Evolutionary conservation across 2,888 invertebrate species (phyloP), one percentile per base, ranked within the genome.

Genomic region (Acanthosepion pharaonis): DNA sequence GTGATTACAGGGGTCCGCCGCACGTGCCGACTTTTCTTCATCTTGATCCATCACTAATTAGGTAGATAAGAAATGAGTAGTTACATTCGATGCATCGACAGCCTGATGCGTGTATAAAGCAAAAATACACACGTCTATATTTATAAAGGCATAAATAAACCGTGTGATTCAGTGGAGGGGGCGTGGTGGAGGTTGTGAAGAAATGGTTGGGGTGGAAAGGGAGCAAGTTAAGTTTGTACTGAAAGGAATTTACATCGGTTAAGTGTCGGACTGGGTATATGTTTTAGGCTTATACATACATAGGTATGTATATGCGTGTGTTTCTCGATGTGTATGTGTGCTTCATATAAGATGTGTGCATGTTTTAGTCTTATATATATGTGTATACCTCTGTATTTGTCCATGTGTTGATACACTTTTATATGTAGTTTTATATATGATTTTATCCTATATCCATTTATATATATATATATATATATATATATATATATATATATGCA

Each of bases 21-120:
- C 11, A 11, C 78, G n/a, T 78, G 78, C n/a, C 78, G 78, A 78
- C 78, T 15, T 78, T 78, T 78, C 78, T 78, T 78, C 78, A n/a
- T n/a, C 78, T 78, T 78, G n/a, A 78, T 78, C 78, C 78, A 78
- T 78, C 78, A 78, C 78, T 78, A 78, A 78, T 78, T 78, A 78
- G 78, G 78, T 78, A 78, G 78, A n/a, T 78, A 78, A 78, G 78
- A 78, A 78, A 78, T n/a, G 78, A 78, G 78, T 33, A 18, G 78
- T 78, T 78, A 78, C 78, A 11, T 78, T n/a, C n/a, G n/a, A 78
- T n/a, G n/a, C 78, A 78, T 78, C 78, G 78, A n/a, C n/a, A 78
- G 78, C 78, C 78, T n/a, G 78, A 78, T 78, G 78, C 78, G 78
- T 78, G 78, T 78, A n/a, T 15, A 15, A 78, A n/a, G n/a, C 78